phyloP scores from a whole-genome alignment of 2,797 vertebrate species.

The Melanotaenia boesemani region DNA sequence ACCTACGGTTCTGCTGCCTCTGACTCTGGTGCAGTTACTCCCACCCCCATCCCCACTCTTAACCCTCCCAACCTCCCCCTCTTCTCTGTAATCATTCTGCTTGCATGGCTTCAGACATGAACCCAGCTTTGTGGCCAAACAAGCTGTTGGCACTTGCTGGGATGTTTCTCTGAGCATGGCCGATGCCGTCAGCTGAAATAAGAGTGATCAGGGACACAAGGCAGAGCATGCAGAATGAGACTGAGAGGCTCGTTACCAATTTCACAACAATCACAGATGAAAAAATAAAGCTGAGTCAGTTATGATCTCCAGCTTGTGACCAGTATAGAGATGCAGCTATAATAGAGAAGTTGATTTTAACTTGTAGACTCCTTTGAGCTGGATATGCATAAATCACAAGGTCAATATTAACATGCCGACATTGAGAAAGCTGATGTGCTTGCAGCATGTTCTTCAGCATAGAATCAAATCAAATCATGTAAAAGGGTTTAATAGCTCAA shows the following conservation, averaged over 20 bases:
- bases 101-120: constrained; percentile 50
- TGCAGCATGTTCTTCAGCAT: not conserved
- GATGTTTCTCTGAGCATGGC: constrained; percentile 46
- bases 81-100: constrained; percentile 66
- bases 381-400: not conserved
- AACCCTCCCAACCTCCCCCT: constrained; percentile 19
- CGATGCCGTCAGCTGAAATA: constrained; percentile 36
- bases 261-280: constrained; percentile 8
- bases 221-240: constrained; percentile 7
- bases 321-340: not conserved
- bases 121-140: constrained; percentile 55
- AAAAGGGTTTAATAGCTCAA: not conserved
- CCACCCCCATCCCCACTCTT: too few relatives aligned
- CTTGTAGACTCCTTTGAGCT: not conserved
- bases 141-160: constrained; percentile 60
- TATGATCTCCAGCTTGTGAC: constrained; percentile 6
- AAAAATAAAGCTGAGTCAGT: constrained; percentile 5
- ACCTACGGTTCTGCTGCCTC: constrained; percentile 65
- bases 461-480: not conserved
- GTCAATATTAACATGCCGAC: not conserved
- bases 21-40: constrained; percentile 28
- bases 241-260: constrained; percentile 15
- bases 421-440: not conserved
- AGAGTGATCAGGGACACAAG: constrained; percentile 11
- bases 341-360: not conserved